These are phyloP conservation scores for Dascyllus trimaculatus DNA, from an alignment of 2,113 vertebrate genomes.

Conservation along the genomic window DNA sequence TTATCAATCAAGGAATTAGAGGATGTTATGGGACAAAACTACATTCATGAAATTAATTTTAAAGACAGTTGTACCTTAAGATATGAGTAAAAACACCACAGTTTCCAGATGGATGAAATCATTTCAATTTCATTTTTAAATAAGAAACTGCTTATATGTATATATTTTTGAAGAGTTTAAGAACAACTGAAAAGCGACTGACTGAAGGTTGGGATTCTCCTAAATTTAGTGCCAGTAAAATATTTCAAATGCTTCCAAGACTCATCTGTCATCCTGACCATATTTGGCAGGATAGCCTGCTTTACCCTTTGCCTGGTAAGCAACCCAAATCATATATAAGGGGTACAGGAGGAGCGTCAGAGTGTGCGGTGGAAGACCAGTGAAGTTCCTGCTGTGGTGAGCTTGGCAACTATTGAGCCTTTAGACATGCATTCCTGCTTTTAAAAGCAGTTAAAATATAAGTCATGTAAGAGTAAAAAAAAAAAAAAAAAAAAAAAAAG, in stretches of 20 bases:
- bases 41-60: not conserved
- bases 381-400: slow-evolving; percentile 58
- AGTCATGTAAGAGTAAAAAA: not conserved
- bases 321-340: slow-evolving; percentile 61
- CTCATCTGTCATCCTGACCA: slow-evolving; percentile 29
- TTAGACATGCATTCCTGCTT: not conserved
- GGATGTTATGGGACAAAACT: not conserved
- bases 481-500: too few species aligned
- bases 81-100: not conserved
- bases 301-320: slow-evolving; percentile 54
- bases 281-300: slow-evolving; percentile 39
- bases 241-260: slow-evolving; percentile 12
- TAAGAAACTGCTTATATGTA: not conserved
- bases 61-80: not conserved
- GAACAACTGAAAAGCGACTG: not conserved
- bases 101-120: not conserved
- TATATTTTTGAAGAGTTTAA: not conserved
- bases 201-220: not conserved
- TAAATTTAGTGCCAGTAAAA: slow-evolving; percentile 28
- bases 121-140: not conserved
- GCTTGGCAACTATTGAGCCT: not conserved
- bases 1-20: not conserved
- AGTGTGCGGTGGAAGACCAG: slow-evolving; percentile 50
- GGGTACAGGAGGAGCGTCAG: not conserved
- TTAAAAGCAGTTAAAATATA: not conserved